Base-by-base conservation (phyloP, 2,888 invertebrate species). In the Nomada hirtipes region DNA sequence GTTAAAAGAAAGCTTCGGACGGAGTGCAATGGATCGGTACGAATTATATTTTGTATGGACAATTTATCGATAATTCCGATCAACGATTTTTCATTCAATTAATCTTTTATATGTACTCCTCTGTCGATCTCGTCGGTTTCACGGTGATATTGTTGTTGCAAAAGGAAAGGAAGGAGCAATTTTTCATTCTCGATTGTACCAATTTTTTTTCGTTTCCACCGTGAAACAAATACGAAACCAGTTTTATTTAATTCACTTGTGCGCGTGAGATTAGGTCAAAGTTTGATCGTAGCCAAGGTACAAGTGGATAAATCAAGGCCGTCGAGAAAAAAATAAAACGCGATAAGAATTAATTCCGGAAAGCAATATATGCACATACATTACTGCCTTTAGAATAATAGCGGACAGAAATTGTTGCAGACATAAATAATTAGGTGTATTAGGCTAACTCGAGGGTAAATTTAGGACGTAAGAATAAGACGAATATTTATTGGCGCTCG, bases 11-110 rank as follows among this genome's bases (percentile, higher is more conserved):
- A 36, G 4, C 36, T 7, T 36, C 36, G 7, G 29, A 4, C 4
- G 50, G 50, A 47, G 55, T 68, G 67, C 63, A 44, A 64, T 69
- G 52, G 15, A 36, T 65, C 50, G 64, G 59, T 4, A 47, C 57
- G 15, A 70, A 23, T 65, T 57, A 29, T 63, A 79, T 74, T 74
- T 74, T 64, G 57, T 74, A 79, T 26, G 57, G 18, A 64, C 64
- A 64, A 60, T 76, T 70, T 79, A 71, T 79, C 70, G 60, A 60
- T 55, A 57, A n/a, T 70, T 69, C 63, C 59, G 53, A 69, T 23
- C 20, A 74, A 53, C 36, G 59, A 69, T 57, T 59, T 64, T 79
- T 76, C 67, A 67, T 67, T 76, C 67, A 70, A 76, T 76, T 55
- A 76, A 79, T 79, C 79, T 57, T 47, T 23, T 44, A n/a, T 36